phyloP scores from a whole-genome alignment of 2,888 invertebrate genomes.

The Pammene fasciana region DNA sequence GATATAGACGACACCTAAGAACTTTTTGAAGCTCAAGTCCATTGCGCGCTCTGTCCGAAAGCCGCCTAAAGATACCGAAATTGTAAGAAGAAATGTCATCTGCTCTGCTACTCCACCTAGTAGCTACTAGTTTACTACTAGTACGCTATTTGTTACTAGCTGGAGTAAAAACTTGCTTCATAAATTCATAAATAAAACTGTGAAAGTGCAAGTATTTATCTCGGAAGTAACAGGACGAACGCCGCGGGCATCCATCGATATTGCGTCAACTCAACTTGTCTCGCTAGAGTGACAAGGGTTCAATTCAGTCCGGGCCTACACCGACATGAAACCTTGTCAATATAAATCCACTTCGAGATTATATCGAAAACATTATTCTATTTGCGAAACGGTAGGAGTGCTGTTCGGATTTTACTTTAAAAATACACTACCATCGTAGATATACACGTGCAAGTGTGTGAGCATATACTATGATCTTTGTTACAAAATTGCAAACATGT shows the following conservation, averaged over 20 bases:
- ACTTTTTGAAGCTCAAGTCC: too few species aligned
- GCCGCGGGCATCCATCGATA: conserved; percentile 2
- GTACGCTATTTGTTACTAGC: too few species aligned
- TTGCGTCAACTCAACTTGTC: conserved; percentile 30
- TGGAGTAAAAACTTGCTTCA: too few species aligned
- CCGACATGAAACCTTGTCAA: conserved; percentile 37
- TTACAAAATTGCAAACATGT: too few species aligned
- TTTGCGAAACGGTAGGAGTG: not conserved
- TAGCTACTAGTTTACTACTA: too few species aligned
- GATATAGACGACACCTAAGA: too few species aligned
- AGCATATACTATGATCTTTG: too few species aligned
- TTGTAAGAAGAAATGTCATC: too few species aligned
- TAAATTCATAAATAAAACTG: too few species aligned
- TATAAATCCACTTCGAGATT: conserved; percentile 36
- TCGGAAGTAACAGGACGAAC: not conserved
- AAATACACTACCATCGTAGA: not conserved
- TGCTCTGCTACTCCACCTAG: too few species aligned
- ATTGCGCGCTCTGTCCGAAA: too few species aligned
- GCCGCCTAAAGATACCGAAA: too few species aligned
- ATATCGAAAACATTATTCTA: conserved; percentile 28
- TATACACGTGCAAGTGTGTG: not conserved
- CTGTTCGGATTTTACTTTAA: not conserved
- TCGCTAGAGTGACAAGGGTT: conserved; percentile 33
- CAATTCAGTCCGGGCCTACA: conserved; percentile 19
- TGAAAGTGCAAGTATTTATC: not conserved